These are phyloP conservation scores for Meandrina meandrites DNA, from an alignment of 92 coral and sea anemone genomes.

Conservation along the genomic window DNA sequence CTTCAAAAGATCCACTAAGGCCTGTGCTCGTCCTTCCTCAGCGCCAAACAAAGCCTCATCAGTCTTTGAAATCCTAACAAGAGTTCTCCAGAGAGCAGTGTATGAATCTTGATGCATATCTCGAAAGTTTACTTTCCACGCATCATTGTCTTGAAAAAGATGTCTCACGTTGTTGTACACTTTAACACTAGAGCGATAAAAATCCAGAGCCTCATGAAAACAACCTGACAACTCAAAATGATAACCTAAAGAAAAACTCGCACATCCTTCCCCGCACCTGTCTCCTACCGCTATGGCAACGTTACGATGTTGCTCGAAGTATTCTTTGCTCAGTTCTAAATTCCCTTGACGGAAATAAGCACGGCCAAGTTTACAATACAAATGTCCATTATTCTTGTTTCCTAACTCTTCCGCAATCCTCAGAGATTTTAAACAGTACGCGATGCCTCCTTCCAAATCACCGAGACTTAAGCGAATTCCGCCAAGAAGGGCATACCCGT, in stretches of 20 bases:
- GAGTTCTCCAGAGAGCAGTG: not conserved
- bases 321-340: not conserved
- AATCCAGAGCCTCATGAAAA: not conserved
- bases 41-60: not conserved
- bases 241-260: not conserved
- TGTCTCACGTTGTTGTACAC: not conserved
- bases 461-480: not conserved
- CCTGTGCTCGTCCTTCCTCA: not conserved
- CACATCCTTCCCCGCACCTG: not conserved
- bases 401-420: not conserved
- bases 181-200: not conserved
- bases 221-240: not conserved
- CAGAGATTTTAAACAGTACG: not conserved
- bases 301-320: not conserved
- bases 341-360: not conserved
- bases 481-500: not conserved
- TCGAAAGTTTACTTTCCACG: not conserved
- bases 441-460: not conserved
- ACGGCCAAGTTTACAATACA: not conserved
- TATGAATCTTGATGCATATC: not conserved
- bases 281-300: not conserved
- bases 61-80: not conserved
- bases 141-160: not conserved
- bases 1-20: not conserved
- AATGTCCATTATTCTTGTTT: not conserved